Percentiles rank a stretch among this genome's conserved stretches.
Evolutionary conservation across 2,113 vertebrate species (phyloP).

Genomic region (Kryptolebias marmoratus): DNA sequence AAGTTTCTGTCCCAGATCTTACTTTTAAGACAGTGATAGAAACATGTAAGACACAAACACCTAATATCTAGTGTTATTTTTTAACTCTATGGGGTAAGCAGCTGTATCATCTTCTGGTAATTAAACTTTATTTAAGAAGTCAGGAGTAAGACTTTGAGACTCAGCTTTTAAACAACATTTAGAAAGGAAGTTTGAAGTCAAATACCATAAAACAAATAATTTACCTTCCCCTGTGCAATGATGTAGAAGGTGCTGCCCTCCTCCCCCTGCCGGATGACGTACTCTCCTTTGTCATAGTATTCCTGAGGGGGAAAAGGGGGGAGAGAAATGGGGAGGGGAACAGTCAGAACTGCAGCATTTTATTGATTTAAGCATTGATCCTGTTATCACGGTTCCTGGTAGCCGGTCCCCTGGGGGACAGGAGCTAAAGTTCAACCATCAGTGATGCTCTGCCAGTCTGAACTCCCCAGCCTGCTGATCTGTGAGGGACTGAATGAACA

Average conservation of each 20-base stretch:
- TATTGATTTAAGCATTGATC: slow-evolving; percentile 52
- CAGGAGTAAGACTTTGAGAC: no score
- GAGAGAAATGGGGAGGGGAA: neutral
- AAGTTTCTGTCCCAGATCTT: no score
- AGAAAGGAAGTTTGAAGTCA: no score
- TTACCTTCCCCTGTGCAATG: slow-evolving; percentile 83
- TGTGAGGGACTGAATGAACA: neutral
- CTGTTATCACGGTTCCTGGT: slow-evolving; percentile 49
- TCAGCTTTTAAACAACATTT: no score
- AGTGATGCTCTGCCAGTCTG: slow-evolving; percentile 4
- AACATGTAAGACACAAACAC: no score
- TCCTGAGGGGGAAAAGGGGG: slow-evolving; percentile 64
- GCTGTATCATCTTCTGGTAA: no score
- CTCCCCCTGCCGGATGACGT: slow-evolving; percentile 81
- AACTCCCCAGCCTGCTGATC: slow-evolving; percentile 17
- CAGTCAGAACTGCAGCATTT: slow-evolving; percentile 30
- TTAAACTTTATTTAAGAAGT: no score
- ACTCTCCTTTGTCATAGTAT: slow-evolving; percentile 82
- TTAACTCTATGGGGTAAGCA: no score
- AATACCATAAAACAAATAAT: neutral
- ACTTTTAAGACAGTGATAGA: no score
- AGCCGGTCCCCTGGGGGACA: slow-evolving; percentile 27
- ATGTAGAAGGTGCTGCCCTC: slow-evolving; percentile 84
- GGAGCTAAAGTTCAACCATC: slow-evolving; percentile 11
- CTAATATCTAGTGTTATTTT: no score